phyloP scores from a whole-genome alignment of 2,113 vertebrate genomes.

The Dipodomys stephensi region DNA sequence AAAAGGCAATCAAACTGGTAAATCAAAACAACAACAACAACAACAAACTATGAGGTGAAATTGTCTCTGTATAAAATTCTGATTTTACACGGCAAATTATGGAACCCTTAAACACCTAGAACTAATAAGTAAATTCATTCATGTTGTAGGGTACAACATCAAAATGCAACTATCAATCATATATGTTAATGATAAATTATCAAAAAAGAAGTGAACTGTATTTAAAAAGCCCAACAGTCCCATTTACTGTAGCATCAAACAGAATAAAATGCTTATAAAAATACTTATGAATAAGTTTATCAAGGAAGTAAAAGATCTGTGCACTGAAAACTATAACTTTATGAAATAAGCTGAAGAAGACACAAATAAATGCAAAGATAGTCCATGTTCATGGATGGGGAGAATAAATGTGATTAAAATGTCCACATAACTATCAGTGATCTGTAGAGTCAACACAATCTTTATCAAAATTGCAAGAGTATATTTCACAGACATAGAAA shows the following conservation, averaged over 20 bases:
- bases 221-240: not conserved
- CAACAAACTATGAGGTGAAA: not conserved
- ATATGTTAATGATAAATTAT: not conserved
- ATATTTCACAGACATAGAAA: not conserved
- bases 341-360: not conserved
- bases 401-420: conserved; percentile 1
- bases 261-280: not conserved
- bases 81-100: not conserved
- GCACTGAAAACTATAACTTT: not conserved
- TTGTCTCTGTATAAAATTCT: not conserved
- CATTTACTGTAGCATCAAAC: not conserved
- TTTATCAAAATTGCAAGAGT: not conserved
- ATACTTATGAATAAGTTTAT: not conserved
- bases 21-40: no score
- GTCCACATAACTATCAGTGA: no score
- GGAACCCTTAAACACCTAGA: not conserved
- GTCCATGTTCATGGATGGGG: not conserved
- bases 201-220: not conserved
- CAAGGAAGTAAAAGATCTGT: not conserved
- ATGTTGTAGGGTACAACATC: not conserved
- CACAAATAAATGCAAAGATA: not conserved
- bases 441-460: not conserved
- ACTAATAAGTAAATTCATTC: not conserved
- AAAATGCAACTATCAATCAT: not conserved
- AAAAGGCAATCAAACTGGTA: not conserved